Evolutionary conservation across 53 echinoderm and acorn worm genomes (phyloP), one percentile per base, ranked within the genome.

Genomic region (Hippasteria phrygiana): DNA sequence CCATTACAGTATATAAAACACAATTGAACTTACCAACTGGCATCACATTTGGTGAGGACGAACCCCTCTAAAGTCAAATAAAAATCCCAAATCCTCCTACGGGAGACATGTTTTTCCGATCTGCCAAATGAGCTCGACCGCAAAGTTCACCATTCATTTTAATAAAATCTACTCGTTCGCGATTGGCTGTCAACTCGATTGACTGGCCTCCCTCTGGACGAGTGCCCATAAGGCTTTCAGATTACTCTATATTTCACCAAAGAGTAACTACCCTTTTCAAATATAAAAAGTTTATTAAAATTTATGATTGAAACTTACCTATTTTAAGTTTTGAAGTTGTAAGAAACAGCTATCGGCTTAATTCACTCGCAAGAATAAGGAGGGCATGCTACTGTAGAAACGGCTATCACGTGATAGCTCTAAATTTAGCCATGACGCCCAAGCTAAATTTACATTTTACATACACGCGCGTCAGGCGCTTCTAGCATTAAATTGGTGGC

Each of bases 91-190:
- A 46, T 70, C 51, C 70, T 24, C 34, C 34, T 34, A 33, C 35
- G 48, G 85, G 36, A 7, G 85, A 85, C 85, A 85, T 85, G 81
- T 81, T 85, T 85, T 85, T 31, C 43, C 85, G 64, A 84, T 51
- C 50, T 36, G 54, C 81, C 85, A 51, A 85, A 64, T 85, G 85
- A 85, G 85, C 85, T 85, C 85, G 85, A 71, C 53, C 71, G 85
- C 71, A 71, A 34, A 85, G 85, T 85, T 85, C 85, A 85, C 85
- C 85, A 85, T 85, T 85, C 53, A 38, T 85, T 85, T 85, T 85
- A 71, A 70, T 85, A 85, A 85, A 85, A 85, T 47, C 37, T 43
- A 70, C 71, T 85, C 47, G 24, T 46, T 51, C 34, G 71, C 85
- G 51, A 67, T 70, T 39, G 38, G 70, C 71, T 71, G 71, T 69